These are phyloP conservation scores for Microhierax caerulescens DNA, from an alignment of 2,797 vertebrate species.

Conservation along the genomic window DNA sequence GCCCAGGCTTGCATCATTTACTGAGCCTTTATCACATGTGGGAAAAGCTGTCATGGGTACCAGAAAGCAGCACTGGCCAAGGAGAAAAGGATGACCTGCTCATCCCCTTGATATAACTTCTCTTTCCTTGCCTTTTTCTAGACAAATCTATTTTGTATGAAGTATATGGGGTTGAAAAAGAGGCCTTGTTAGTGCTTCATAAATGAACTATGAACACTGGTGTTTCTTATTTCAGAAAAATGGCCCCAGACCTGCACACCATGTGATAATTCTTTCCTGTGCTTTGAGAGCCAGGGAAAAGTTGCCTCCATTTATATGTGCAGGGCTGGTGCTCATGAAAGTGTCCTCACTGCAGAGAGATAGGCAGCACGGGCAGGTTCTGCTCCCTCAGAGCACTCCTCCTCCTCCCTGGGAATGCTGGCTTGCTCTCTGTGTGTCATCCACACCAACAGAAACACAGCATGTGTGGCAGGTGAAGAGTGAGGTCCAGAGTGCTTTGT, in stretches of 20 bases:
- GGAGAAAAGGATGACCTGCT: constrained; percentile 53
- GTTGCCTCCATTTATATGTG: not conserved
- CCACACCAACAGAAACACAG: not conserved
- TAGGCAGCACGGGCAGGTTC: not conserved
- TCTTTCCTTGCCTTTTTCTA: constrained; percentile 46
- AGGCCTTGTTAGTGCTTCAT: not conserved
- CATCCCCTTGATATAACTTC: constrained; percentile 78
- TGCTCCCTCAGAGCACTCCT: not conserved
- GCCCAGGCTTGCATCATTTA: constrained; percentile 79
- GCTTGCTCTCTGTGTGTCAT: not conserved
- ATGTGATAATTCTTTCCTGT: not conserved
- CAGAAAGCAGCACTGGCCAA: constrained; percentile 64
- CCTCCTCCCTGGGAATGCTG: not conserved
- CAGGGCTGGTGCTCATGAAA: not conserved
- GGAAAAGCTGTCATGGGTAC: constrained; percentile 78
- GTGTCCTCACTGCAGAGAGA: not conserved
- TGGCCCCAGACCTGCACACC: not conserved
- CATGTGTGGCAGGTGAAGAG: fast-evolving
- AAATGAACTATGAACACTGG: not conserved
- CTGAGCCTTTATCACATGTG: constrained; percentile 77
- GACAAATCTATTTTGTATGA: constrained; percentile 43
- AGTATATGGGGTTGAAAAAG: not conserved
- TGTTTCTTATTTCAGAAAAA: not conserved
- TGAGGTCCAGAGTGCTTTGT: not conserved
- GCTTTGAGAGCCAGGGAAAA: not conserved